A percentile compares a stretch with the other conserved stretches of the same genome.
Evolutionary conservation across 2,113 vertebrate species (phyloP).

Genomic region (Alouatta palliata): DNA sequence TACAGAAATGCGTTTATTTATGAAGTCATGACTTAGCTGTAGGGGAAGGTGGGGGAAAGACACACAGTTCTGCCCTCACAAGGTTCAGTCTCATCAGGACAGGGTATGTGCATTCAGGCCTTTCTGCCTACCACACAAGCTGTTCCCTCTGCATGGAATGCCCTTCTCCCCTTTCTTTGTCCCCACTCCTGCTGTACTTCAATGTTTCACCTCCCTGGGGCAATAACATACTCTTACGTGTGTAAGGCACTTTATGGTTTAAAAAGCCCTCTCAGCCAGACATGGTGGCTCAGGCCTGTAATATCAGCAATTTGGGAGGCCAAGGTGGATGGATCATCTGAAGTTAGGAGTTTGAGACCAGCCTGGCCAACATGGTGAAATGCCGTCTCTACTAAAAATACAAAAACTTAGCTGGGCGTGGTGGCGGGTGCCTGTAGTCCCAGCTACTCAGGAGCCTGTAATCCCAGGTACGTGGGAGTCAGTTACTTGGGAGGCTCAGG

Average conservation of each 20-base stretch:
- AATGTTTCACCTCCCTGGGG: not conserved
- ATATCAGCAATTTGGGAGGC: no score
- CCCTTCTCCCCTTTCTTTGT: not conserved
- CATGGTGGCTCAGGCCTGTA: no score
- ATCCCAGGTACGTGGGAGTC: no score
- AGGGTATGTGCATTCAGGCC: not conserved
- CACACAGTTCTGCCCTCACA: rapidly evolving
- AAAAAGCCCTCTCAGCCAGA: not conserved
- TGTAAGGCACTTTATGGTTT: not conserved
- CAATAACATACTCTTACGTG: not conserved
- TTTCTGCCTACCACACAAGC: rapidly evolving
- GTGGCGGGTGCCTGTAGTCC: no score
- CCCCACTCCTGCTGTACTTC: not conserved
- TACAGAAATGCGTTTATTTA: not conserved
- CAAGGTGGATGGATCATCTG: no score
- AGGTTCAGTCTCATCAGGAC: not conserved
- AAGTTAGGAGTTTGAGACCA: no score
- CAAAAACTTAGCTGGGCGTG: no score
- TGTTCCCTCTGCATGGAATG: not conserved
- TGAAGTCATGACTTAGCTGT: not conserved
- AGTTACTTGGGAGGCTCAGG: no score
- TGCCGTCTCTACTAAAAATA: no score
- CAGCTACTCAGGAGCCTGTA: no score
- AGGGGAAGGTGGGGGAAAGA: not conserved
- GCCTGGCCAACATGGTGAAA: no score